Evolutionary conservation across 2,888 invertebrate species (phyloP).

Genomic region (Actias luna): DNA sequence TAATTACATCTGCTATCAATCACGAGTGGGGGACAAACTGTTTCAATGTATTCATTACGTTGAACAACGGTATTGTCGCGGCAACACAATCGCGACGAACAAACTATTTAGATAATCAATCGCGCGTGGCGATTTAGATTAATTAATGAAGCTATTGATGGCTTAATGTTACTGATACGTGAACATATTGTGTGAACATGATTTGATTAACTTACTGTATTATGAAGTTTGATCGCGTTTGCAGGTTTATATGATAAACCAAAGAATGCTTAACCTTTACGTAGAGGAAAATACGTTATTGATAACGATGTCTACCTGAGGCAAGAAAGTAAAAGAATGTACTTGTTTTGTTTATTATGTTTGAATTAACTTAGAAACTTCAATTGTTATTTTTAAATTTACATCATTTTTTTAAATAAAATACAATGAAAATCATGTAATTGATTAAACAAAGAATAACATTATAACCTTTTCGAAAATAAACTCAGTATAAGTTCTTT

Average conservation of each 20-base stretch:
- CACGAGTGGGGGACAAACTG: slow-evolving; percentile 45
- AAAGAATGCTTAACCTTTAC: not conserved
- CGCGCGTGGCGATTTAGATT: slow-evolving; percentile 17
- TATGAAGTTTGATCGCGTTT: not conserved
- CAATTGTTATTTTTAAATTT: no score
- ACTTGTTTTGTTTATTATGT: not conserved
- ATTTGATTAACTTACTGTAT: not conserved
- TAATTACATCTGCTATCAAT: slow-evolving; percentile 58
- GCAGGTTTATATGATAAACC: not conserved
- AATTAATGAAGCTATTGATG: slow-evolving; percentile 10
- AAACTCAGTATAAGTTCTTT: no score
- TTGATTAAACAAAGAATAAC: no score
- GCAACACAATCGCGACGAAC: slow-evolving; percentile 13
- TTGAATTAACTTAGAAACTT: no score
- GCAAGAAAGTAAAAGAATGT: not conserved
- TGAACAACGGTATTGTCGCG: slow-evolving; percentile 17
- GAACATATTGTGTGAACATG: slow-evolving; percentile 2
- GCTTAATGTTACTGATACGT: slow-evolving; percentile 4
- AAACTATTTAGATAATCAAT: slow-evolving; percentile 13
- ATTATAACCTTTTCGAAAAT: no score
- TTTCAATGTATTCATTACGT: slow-evolving; percentile 21
- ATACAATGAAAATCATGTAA: no score
- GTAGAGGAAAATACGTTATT: not conserved
- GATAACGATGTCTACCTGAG: not conserved
- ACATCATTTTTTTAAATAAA: no score